Evolutionary conservation across 2,888 invertebrate genomes (phyloP), one percentile per base, ranked within the genome.

Genomic region (Euzetes globulus): DNA sequence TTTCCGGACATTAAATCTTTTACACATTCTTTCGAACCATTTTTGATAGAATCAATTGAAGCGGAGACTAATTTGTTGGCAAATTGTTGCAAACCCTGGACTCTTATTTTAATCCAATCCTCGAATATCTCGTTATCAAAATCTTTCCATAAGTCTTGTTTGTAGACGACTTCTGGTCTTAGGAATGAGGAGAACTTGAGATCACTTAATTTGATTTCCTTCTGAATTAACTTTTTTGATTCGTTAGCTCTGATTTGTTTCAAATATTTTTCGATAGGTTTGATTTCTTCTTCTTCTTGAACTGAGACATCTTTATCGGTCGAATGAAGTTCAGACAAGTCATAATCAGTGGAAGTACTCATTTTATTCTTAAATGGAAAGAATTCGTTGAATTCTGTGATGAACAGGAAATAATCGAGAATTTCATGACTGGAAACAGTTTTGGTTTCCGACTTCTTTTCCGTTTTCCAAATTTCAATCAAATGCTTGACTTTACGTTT

Each of bases 321-420:
- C n/a, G n/a, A n/a, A n/a, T n/a, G n/a, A n/a, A 29, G 63, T 63
- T 63, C 63, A n/a, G 33, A 19, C 4, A 1, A 17, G 6, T 63
- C 4, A 6, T 11, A 7, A 22, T 29, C 63, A 63, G 13, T 19
- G 3, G 37, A n/a, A 29, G 29, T 29, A 11, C 3, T 37, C 17
- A 63, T n/a, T 37, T 6, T 1, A 17, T n/a, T 37, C 1, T 37
- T 22, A 4, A n/a, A 1, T 17, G n/a, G n/a, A n/a, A 63, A 63
- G 33, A 2, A 37, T 29, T 63, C 63, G 5, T 3, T 37, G 1
- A 63, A 37, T n/a, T 63, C 33, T 33, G 29, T 63, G 2, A 63
- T 63, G 27, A 63, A 63, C 1, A 63, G n/a, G 29, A 63, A 63
- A 37, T 63, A n/a, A 9, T 63, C n/a, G n/a, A 63, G 63, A n/a